phyloP scores from a whole-genome alignment of 1,140 invertebrate species.

The Plodia interpunctella region DNA sequence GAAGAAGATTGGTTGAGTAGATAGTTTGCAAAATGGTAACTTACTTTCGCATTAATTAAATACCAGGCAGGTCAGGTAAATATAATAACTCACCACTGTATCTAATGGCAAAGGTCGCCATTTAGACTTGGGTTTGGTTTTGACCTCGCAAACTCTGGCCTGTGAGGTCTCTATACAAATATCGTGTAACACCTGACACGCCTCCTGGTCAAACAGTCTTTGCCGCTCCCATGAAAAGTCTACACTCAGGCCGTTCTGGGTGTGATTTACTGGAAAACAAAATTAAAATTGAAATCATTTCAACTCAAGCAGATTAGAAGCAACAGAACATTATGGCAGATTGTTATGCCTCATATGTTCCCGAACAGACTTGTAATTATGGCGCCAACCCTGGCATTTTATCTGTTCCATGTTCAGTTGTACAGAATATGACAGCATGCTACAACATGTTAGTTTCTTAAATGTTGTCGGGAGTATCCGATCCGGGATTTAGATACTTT shows the following conservation, averaged over 20 bases:
- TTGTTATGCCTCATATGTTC: too few species aligned
- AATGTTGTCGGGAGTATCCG: too few species aligned
- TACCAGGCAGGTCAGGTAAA: too few species aligned
- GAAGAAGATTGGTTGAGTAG: neutral
- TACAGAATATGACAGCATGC: too few species aligned
- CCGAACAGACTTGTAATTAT: too few species aligned
- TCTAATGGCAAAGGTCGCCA: conserved; percentile 97
- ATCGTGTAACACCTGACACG: conserved; percentile 88
- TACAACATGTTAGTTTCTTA: too few species aligned
- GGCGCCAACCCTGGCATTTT: too few species aligned
- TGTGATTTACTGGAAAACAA: conserved; percentile 81
- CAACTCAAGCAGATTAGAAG: too few species aligned
- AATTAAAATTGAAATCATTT: too few species aligned
- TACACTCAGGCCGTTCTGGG: conserved; percentile 82
- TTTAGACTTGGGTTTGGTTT: conserved; percentile 94
- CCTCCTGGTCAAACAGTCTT: conserved; percentile 91
- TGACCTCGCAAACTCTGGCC: conserved; percentile 90
- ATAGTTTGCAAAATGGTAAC: neutral
- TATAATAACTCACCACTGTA: conserved; percentile 87
- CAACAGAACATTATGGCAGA: too few species aligned
- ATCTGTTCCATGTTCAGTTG: too few species aligned
- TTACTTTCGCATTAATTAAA: neutral
- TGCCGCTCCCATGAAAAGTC: conserved; percentile 95
- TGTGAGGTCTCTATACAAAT: conserved; percentile 85
- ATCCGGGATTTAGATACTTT: too few species aligned